A percentile compares a stretch with the other conserved stretches of the same genome.
phyloP scores from a whole-genome alignment of 2,888 invertebrate genomes.

The Dexiosoma caninum region DNA sequence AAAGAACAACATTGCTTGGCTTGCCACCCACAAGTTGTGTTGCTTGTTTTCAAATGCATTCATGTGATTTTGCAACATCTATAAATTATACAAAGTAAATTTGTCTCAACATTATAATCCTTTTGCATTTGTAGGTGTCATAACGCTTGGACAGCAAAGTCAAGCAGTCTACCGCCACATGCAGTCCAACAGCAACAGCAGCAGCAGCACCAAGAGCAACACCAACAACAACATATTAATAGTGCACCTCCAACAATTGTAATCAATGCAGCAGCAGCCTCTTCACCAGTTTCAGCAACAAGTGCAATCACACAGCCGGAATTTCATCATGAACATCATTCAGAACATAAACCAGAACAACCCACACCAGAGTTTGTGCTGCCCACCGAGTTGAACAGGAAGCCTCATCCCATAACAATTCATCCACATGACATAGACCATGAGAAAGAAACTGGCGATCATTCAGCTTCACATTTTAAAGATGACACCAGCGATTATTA shows the following conservation, averaged over 20 bases:
- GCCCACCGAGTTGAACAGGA: constrained; percentile 51
- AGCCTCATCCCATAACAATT: constrained; percentile 50
- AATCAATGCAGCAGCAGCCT: constrained; percentile 69
- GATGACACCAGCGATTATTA: constrained; percentile 37
- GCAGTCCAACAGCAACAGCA: constrained; percentile 44
- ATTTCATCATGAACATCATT: constrained; percentile 25
- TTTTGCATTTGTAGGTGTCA: constrained; percentile 66
- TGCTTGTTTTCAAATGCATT: constrained; percentile 22
- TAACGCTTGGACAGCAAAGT: constrained; percentile 54
- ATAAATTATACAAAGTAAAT: constrained; percentile 52
- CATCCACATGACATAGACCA: constrained; percentile 22
- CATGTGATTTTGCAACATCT: constrained; percentile 17
- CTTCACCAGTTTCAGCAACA: constrained; percentile 55
- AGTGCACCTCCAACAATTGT: constrained; percentile 68
- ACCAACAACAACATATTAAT: constrained; percentile 51
- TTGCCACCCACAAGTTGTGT: constrained; percentile 39
- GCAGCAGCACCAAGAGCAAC: constrained; percentile 48
- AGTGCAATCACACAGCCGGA: constrained; percentile 56
- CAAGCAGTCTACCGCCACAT: constrained; percentile 63
- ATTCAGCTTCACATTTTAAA: constrained; percentile 36
- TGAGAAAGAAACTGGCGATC: constrained; percentile 42
- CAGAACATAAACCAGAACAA: constrained; percentile 16
- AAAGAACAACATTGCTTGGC: background rate
- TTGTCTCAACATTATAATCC: constrained; percentile 53
- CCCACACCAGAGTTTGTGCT: constrained; percentile 37